Evolutionary conservation across 2,888 invertebrate genomes (phyloP).

Genomic region (Gerris lacustris): DNA sequence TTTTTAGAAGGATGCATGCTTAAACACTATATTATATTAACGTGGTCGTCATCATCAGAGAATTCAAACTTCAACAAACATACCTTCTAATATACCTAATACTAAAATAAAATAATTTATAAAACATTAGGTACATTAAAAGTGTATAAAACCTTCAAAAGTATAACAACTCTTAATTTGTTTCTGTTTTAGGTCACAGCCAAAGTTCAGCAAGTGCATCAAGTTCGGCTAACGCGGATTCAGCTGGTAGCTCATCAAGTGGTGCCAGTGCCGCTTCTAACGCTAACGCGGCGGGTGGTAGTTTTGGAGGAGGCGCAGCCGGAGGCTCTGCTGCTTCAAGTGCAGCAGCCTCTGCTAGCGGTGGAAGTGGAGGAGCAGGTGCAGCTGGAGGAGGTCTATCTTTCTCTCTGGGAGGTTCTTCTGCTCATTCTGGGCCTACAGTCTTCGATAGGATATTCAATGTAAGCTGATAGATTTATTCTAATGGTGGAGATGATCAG

Average conservation of each 20-base stretch:
- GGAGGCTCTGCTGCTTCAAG: not conserved
- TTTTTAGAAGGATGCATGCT: too few species aligned
- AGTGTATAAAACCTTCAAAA: too few species aligned
- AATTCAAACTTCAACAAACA: too few species aligned
- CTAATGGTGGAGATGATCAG: too few species aligned
- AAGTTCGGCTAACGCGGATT: not conserved
- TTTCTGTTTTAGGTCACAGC: not conserved
- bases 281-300: not conserved
- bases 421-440: constrained; percentile 7
- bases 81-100: too few species aligned
- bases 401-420: not conserved
- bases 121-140: too few species aligned
- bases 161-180: too few species aligned
- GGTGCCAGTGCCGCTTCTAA: not conserved
- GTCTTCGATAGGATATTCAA: constrained; percentile 8
- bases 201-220: not conserved
- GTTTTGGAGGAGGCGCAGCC: not conserved
- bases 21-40: too few species aligned
- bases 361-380: not conserved
- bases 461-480: not conserved
- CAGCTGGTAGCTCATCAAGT: not conserved
- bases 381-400: not conserved
- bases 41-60: too few species aligned
- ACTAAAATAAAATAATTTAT: too few species aligned
- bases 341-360: not conserved